phyloP scores from a whole-genome alignment of 1,140 invertebrate genomes.

The Penaeus japonicus region DNA sequence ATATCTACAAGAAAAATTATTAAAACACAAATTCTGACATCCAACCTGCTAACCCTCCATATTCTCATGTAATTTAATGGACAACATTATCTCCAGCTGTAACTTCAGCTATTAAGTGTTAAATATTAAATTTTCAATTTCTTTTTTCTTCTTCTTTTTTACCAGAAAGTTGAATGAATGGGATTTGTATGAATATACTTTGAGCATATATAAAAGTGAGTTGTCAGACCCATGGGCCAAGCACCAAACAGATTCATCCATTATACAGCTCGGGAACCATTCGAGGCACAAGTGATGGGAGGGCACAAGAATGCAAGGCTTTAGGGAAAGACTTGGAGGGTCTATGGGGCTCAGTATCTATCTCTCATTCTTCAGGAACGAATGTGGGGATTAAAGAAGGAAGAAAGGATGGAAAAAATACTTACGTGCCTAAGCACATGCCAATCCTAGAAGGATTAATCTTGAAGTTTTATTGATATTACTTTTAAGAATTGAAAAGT shows the following conservation, averaged over 20 bases:
- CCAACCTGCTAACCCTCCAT: too few relatives aligned
- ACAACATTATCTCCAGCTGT: too few relatives aligned
- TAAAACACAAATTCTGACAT: background rate
- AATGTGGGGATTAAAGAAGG: background rate
- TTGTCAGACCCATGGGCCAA: background rate
- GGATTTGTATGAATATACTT: background rate
- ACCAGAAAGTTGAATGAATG: background rate
- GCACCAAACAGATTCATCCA: background rate
- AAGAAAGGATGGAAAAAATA: background rate
- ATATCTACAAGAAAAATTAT: background rate
- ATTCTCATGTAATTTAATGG: too few relatives aligned
- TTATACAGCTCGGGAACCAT: conserved; percentile 20
- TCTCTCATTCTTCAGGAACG: background rate
- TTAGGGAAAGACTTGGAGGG: conserved; percentile 36
- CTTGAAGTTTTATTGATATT: too few relatives aligned
- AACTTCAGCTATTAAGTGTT: too few relatives aligned
- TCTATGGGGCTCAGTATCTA: background rate
- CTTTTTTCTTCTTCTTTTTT: too few relatives aligned
- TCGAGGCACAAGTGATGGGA: conserved; percentile 27
- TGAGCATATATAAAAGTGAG: background rate
- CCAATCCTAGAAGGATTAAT: too few relatives aligned
- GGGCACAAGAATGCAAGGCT: conserved; percentile 38
- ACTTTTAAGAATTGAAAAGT: too few relatives aligned
- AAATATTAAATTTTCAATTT: too few relatives aligned
- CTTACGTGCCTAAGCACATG: background rate